Evolutionary conservation across 1,140 invertebrate genomes (phyloP).

Genomic region (Leptopilina clavipes): DNA sequence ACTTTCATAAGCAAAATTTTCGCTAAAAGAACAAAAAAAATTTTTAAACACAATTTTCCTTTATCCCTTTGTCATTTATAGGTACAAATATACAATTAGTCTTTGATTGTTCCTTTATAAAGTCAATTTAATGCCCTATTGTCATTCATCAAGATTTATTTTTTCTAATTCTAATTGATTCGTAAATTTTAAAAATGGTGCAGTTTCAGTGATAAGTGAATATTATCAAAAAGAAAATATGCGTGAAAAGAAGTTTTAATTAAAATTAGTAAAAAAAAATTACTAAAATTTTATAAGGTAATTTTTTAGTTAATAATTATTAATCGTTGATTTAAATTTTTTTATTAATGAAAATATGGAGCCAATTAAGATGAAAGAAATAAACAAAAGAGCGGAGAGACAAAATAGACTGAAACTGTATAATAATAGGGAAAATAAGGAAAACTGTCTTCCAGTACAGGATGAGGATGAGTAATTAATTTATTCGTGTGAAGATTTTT

Average conservation of each 20-base stretch:
- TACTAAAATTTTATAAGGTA: not conserved
- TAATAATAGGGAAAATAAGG: not conserved
- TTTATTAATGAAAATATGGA: not conserved
- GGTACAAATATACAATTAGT: too few species aligned
- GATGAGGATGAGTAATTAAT: slow-evolving; percentile 27
- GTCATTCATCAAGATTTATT: too few species aligned
- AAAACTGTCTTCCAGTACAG: slow-evolving; percentile 1
- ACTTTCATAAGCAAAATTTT: slow-evolving; percentile 44
- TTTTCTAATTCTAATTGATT: too few species aligned
- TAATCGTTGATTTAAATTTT: not conserved
- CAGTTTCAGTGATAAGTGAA: too few species aligned
- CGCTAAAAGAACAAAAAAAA: not conserved
- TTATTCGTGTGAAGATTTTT: slow-evolving; percentile 25
- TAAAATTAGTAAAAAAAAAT: not conserved
- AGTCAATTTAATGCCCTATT: too few species aligned
- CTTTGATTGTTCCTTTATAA: too few species aligned
- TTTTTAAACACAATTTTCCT: not conserved
- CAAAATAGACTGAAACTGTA: not conserved
- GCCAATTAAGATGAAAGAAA: not conserved
- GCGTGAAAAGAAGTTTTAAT: too few species aligned
- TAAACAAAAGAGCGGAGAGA: not conserved
- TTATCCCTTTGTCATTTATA: too few species aligned
- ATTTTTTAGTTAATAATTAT: not conserved
- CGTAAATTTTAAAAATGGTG: too few species aligned
- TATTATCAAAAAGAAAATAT: too few species aligned